Evolutionary conservation across 2,888 invertebrate species (phyloP), one percentile per base, ranked within the genome.

Genomic region (Hypercompe scribonia): DNA sequence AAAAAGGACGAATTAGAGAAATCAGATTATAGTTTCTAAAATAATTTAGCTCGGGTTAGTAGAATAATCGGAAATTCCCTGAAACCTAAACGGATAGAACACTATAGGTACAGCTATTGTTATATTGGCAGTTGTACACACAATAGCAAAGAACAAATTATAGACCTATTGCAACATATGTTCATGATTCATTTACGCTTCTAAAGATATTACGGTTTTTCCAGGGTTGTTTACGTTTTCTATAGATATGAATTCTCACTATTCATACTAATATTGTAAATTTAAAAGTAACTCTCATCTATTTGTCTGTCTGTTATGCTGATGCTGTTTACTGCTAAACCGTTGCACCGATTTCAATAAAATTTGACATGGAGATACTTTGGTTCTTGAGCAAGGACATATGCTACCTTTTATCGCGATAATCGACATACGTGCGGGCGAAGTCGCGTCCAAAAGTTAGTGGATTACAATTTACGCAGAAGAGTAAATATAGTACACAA

Each of bases 161-260:
- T 61, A 46, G 46, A 46, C 46, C 18, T 61, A 61, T 31, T 61
- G 61, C 61, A 61, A 28, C 61, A 61, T 61, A 18, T 61, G 61
- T 61, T 31, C 61, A 15, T 61, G 61, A 61, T 61, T 61, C 31
- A 61, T 31, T 61, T 31, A 61, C 61, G 28, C 28, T 61, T 31
- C 31, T 31, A 31, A 31, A 61, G 61, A 31, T 61, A 31, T 61
- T 31, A 61, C 61, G 31, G 61, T 28, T 61, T 61, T 61, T 31
- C 15, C 15, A 58, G 61, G 61, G 61, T 31, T 61, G 61, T 61
- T 61, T 61, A 61, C 58, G 2, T 31, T 58, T 18, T 31, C 15
- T 61, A 61, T 28, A 18, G 7, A 7, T 61, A 61, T 61, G 5
- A 31, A 18, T 18, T 31, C 15, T 31, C 18, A 31, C 5, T 61